A percentile compares a stretch with the other conserved stretches of the same genome.
Evolutionary conservation across 2,113 vertebrate species (phyloP).

Genomic region (Sinocyclocheilus anshuiensis): DNA sequence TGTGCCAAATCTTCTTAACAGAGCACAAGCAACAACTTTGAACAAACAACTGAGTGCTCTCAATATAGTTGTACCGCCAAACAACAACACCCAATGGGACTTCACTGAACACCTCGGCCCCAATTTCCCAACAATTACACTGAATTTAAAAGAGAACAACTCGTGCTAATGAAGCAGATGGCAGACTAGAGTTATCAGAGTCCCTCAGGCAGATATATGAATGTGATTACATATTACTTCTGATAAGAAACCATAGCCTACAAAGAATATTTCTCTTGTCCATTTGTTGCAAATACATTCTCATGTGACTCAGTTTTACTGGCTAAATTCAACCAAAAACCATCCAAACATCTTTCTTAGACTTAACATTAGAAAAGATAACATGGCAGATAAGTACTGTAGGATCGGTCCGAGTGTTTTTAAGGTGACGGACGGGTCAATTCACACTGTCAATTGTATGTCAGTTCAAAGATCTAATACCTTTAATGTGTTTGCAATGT

Average conservation of each 20-base stretch:
- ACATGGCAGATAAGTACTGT: not conserved
- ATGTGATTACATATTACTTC: conserved; percentile 26
- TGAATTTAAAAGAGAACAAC: conserved; percentile 24
- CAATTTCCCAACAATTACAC: not conserved
- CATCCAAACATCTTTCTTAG: not conserved
- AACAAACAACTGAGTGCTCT: conserved; percentile 19
- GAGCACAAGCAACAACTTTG: not conserved
- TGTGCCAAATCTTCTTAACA: conserved; percentile 12
- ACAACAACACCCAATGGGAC: conserved; percentile 14
- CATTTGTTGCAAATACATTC: not conserved
- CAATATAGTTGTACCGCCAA: not conserved
- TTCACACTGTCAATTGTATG: not conserved
- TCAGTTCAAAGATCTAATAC: not conserved
- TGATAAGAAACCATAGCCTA: not conserved
- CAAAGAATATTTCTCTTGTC: not conserved
- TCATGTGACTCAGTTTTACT: not conserved
- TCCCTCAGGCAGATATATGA: conserved; percentile 6
- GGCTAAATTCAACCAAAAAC: not conserved
- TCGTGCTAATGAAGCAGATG: conserved; percentile 33
- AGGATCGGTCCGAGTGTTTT: not conserved
- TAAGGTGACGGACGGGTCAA: not conserved
- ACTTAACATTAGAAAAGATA: too few relatives aligned
- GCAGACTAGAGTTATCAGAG: conserved; percentile 14
- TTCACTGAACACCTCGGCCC: not conserved
- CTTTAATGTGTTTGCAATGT: not conserved